phyloP scores from a whole-genome alignment of 2,888 invertebrate genomes.

The Loripinus fragilis region DNA sequence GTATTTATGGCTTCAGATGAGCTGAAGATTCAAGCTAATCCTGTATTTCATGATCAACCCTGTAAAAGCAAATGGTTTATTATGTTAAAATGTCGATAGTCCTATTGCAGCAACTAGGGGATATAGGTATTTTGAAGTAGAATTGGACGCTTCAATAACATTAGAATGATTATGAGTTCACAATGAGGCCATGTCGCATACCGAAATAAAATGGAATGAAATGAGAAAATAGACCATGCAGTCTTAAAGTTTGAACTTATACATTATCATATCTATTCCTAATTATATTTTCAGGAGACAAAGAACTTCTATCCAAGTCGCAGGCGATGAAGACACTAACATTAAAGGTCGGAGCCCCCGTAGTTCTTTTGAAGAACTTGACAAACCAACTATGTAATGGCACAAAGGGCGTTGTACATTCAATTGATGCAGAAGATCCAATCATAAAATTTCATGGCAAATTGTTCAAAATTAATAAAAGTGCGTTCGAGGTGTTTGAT shows the following conservation, averaged over 20 bases:
- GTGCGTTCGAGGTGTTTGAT: neutral
- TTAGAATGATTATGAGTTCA: neutral
- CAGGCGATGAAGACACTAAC: neutral
- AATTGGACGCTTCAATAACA: neutral
- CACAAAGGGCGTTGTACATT: neutral
- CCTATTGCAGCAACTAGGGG: neutral
- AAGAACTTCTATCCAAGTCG: neutral
- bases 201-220: neutral
- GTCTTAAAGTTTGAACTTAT: neutral
- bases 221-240: neutral
- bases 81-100: no score
- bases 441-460: neutral
- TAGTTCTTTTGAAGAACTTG: neutral
- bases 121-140: neutral
- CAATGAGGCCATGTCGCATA: neutral
- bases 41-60: no score
- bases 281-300: neutral
- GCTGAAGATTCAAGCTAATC: no score
- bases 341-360: constrained; percentile 17
- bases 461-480: neutral
- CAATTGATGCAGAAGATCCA: neutral
- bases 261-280: neutral
- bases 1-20: no score
- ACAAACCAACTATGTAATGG: neutral
- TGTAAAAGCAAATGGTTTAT: no score